Percentiles rank a stretch among this genome's conserved stretches.
Conservation (phyloP, 35 echinoderm and acorn worm species). For the Heliocidaris erythrogramma region DNA sequence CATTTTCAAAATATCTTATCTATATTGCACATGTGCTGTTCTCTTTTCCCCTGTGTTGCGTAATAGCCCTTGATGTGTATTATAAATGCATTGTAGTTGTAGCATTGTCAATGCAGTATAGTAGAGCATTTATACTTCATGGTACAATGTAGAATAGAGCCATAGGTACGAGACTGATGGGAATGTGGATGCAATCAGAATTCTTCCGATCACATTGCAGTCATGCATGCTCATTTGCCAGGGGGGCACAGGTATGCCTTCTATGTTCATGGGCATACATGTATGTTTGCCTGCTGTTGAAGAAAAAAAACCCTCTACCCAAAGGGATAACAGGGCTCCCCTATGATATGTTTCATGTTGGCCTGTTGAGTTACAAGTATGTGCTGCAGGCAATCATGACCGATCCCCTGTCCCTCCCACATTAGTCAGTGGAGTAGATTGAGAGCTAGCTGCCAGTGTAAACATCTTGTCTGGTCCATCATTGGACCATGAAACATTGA, state of each 20-base stretch:
- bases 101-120: no score
- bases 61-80: no score
- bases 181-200: neutral
- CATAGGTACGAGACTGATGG: neutral
- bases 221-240: constrained; percentile 16
- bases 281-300: neutral
- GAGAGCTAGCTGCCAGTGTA: neutral
- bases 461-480: neutral
- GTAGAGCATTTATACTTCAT: no score
- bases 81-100: no score
- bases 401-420: neutral
- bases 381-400: neutral
- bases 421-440: neutral
- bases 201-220: constrained; percentile 1
- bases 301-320: neutral
- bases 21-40: no score
- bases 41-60: no score
- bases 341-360: constrained; percentile 1
- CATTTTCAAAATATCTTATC: no score
- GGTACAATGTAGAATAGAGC: neutral
- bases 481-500: constrained; percentile 5
- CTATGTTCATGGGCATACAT: neutral
- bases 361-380: neutral
- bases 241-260: neutral
- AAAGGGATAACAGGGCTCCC: neutral